Conservation (phyloP, 2,888 invertebrate genomes). For the Noctua janthe region DNA sequence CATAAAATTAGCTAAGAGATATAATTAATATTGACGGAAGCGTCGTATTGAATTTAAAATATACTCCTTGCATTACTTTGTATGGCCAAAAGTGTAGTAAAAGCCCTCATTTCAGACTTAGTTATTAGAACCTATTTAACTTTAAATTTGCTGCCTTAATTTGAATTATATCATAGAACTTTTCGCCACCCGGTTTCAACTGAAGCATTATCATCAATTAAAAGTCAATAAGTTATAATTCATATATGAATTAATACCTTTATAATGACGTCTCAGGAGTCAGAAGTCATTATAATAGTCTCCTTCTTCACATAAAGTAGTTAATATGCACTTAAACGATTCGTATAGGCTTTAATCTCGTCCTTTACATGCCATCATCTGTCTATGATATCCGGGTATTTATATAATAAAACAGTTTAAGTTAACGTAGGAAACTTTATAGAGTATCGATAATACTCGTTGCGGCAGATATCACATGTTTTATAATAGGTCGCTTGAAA, state of each 20-base stretch:
- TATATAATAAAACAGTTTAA: conserved; percentile 24
- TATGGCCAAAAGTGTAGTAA: not conserved
- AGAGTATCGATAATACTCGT: not conserved
- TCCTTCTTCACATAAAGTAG: not conserved
- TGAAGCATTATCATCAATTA: not conserved
- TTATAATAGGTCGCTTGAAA: conserved; percentile 31
- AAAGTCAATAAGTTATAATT: too few relatives aligned
- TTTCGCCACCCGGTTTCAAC: not conserved
- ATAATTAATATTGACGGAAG: not conserved
- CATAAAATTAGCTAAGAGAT: conserved; percentile 1
- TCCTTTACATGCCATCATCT: not conserved
- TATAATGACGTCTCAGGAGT: not conserved
- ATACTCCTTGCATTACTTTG: not conserved
- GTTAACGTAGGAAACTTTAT: conserved; percentile 9
- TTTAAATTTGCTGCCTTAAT: not conserved
- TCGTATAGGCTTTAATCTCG: not conserved
- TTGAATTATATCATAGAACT: not conserved
- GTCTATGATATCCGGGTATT: conserved; percentile 17
- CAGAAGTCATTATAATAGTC: not conserved
- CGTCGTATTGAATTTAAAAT: not conserved
- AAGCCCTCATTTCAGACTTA: not conserved
- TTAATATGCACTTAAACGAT: conserved; percentile 1
- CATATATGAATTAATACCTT: not conserved
- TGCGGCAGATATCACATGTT: conserved; percentile 26
- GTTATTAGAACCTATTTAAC: not conserved